Evolutionary conservation across 2,797 vertebrate species (phyloP), one percentile per base, ranked within the genome.

Genomic region (Lacerta bilineata): DNA sequence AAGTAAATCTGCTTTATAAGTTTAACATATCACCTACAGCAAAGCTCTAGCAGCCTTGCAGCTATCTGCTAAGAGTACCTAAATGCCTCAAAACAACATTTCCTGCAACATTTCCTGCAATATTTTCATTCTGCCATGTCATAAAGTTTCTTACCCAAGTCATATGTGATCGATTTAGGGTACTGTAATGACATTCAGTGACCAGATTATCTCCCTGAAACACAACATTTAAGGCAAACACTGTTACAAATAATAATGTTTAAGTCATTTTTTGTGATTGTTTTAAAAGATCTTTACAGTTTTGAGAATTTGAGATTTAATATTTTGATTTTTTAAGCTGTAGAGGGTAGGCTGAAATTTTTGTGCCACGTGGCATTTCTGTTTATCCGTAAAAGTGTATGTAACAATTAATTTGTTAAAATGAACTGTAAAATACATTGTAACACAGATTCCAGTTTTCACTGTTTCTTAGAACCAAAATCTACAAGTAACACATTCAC

Each of bases 181-280:
- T 98, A 90, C 95, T 98, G 91, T 98, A 98, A 85, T 96, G 97
- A 91, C 98, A 98, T 94, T 98, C 98, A 9, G 98, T 98, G 90
- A 98, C 96, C 91, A 98, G 95, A 91, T 97, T 97, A 94, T 98
- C 98, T 64, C 97, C 98, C 98, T 98, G 93, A 94, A 96, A 96
- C 17, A 95, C 1, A 78, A 88, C 90, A 91, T 89, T 85, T 68
- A 86, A 91, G 87, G 94, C 90, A 8, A 59, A 93, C 79, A 90
- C 3, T 82, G 29, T 83, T 86, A 85, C 83, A 74, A 76, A 87
- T 3, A 85, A 90, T 86, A 89, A 20, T 33, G 82, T 5, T 29
- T 66, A 20, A 15, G 89, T 84, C 86, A 85, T 33, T 71, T 88
- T 88, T 10, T 41, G 13, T 50, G 18, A 13, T 90, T 89, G 64